These are phyloP conservation scores for Neodontobutis hainanensis DNA, from an alignment of 2,113 vertebrate genomes.

Conservation along the genomic window DNA sequence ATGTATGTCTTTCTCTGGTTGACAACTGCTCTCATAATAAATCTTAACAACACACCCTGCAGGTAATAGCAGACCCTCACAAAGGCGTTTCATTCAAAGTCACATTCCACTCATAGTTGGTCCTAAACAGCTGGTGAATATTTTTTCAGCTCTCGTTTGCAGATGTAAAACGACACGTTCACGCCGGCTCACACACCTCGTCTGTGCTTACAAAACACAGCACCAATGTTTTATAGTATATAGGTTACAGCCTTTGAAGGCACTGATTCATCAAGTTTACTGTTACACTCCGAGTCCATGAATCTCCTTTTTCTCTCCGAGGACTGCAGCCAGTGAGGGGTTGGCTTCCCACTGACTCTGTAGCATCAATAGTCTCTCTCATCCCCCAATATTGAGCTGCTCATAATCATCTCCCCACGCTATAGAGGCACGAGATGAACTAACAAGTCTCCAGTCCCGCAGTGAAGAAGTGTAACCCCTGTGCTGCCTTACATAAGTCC, in stretches of 20 bases:
- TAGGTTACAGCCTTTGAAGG: slow-evolving; percentile 4
- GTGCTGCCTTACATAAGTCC: slow-evolving; percentile 45
- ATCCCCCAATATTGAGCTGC: slow-evolving; percentile 49
- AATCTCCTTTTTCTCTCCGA: not conserved
- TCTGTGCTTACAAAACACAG: not conserved
- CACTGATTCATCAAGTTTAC: slow-evolving; percentile 10
- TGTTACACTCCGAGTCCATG: not conserved
- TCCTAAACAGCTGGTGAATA: slow-evolving; percentile 69
- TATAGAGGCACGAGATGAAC: slow-evolving; percentile 30
- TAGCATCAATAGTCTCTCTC: slow-evolving; percentile 52
- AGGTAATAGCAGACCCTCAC: slow-evolving; percentile 56
- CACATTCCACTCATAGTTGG: slow-evolving; percentile 69
- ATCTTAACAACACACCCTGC: slow-evolving; percentile 36
- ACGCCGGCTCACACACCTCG: not conserved
- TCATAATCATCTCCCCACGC: slow-evolving; percentile 53
- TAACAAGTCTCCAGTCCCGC: slow-evolving; percentile 35
- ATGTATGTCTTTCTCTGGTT: slow-evolving; percentile 7
- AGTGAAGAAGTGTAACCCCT: slow-evolving; percentile 32
- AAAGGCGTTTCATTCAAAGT: slow-evolving; percentile 59
- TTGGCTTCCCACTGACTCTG: slow-evolving; percentile 26
- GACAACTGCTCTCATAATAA: slow-evolving; percentile 1
- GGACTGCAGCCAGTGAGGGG: not conserved
- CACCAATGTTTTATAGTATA: not conserved
- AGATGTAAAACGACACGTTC: slow-evolving; percentile 20
- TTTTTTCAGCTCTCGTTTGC: slow-evolving; percentile 49